Conservation (phyloP, 1,140 invertebrate species). For the Telenomus remus region DNA sequence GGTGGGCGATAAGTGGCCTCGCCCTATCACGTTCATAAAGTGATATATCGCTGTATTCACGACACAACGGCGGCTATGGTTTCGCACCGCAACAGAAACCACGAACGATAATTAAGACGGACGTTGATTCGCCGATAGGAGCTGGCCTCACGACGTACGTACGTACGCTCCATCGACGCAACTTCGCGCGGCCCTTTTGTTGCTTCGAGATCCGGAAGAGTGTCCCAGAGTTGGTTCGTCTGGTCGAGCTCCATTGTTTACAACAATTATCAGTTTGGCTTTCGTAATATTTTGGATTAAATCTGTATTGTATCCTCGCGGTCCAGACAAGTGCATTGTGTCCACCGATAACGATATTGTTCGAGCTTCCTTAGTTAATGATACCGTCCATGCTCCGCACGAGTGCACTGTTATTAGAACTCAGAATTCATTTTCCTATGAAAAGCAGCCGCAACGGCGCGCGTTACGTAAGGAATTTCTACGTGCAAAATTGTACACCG, state of each 20-base stretch:
- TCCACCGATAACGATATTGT: constrained; percentile 43
- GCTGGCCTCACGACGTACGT: constrained; percentile 60
- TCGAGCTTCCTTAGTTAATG: constrained; percentile 46
- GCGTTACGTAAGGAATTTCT: constrained; percentile 34
- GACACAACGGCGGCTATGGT: constrained; percentile 38
- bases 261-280: constrained; percentile 50
- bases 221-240: constrained; percentile 33
- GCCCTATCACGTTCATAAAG: constrained; percentile 57
- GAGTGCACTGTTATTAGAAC: constrained; percentile 38
- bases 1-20: constrained; percentile 45
- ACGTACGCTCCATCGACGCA: constrained; percentile 49
- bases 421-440: constrained; percentile 22
- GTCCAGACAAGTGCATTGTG: constrained; percentile 39
- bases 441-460: constrained; percentile 32
- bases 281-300: constrained; percentile 49
- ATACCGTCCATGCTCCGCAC: constrained; percentile 8
- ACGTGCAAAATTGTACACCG: constrained; percentile 9
- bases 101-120: constrained; percentile 71
- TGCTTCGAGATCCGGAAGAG: constrained; percentile 41
- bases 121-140: constrained; percentile 71
- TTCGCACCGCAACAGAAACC: constrained; percentile 52
- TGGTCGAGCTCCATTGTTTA: constrained; percentile 43
- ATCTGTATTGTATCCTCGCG: constrained; percentile 38
- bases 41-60: constrained; percentile 54
- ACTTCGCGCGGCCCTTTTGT: constrained; percentile 48